A percentile compares a stretch with the other conserved stretches of the same genome.
phyloP scores from a whole-genome alignment of 2,797 vertebrate species.

The Agapornis canus region DNA sequence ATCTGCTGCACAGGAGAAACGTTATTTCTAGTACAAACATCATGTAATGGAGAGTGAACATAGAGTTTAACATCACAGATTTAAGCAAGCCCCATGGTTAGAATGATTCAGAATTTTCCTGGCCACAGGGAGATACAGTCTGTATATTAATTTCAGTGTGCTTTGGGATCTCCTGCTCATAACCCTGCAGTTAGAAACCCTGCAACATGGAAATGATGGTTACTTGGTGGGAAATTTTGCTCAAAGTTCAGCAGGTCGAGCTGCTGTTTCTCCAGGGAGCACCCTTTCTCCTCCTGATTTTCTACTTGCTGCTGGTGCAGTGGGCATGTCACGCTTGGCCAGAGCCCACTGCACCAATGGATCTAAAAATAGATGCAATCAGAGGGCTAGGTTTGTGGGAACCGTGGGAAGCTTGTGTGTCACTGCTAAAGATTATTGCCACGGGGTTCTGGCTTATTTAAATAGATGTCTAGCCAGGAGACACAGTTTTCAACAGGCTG shows the following conservation, averaged over 20 bases:
- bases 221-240: neutral
- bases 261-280: neutral
- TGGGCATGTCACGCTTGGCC: fast-evolving
- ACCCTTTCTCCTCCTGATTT: neutral
- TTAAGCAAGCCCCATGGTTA: fast-evolving
- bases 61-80: neutral
- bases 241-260: neutral
- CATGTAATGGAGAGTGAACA: fast-evolving
- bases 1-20: neutral
- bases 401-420: neutral
- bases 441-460: neutral
- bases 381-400: neutral
- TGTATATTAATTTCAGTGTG: neutral
- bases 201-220: fast-evolving
- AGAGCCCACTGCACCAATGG: neutral
- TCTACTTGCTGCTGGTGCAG: neutral
- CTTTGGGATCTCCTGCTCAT: neutral
- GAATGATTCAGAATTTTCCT: neutral
- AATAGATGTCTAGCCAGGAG: neutral
- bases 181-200: neutral
- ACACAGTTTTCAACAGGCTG: neutral
- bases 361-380: neutral
- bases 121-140: neutral
- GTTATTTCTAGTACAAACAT: neutral
- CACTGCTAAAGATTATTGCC: neutral